Base-by-base conservation (phyloP, 2,888 invertebrate species). In the Tenthredo livida region DNA sequence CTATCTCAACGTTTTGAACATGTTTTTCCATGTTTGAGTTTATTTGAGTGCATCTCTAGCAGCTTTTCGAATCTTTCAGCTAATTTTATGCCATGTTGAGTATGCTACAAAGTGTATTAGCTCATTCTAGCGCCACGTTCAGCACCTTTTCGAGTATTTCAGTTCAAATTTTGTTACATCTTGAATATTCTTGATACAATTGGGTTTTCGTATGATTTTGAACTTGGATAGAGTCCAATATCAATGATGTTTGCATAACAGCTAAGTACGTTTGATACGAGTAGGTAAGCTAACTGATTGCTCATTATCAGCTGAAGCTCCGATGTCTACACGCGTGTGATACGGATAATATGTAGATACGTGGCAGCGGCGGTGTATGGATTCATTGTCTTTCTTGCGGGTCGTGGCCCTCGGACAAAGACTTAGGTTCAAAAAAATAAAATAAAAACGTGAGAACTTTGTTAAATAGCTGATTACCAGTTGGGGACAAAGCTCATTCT, bases 341-440 rank as follows among this genome's bases (percentile, higher is more conserved):
- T 67, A 67, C 17, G 33, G 33, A 25, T 33, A 33, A 29, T 33
- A 67, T 29, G 15, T 15, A 17, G 6, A 25, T 67, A 67, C 65
- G 65, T 33, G 65, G 65, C 33, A 4, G 29, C 50, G 4, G 12
- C 1, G 5, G 67, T 29, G 15, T 67, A 29, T 17, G 67, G 33
- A 29, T 67, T 33, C 67, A 67, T 67, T 67, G 67, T 67, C 33
- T 67, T 29, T 17, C 67, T 33, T 15, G 33, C 67, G 33, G 67
- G 67, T 67, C 67, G 67, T 25, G 67, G 67, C 67, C 67, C 67
- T 33, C 33, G 67, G 67, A 67, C 67, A 67, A 67, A 67, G 67
- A 67, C 33, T 33, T 12, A 4, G 10, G 61, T 67, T 67, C 3
- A 17, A 3, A 33, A 67, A 67, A n/a, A n/a, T n/a, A n/a, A n/a